phyloP scores from a whole-genome alignment of 2,797 vertebrate genomes.

The Botia kubotai region DNA sequence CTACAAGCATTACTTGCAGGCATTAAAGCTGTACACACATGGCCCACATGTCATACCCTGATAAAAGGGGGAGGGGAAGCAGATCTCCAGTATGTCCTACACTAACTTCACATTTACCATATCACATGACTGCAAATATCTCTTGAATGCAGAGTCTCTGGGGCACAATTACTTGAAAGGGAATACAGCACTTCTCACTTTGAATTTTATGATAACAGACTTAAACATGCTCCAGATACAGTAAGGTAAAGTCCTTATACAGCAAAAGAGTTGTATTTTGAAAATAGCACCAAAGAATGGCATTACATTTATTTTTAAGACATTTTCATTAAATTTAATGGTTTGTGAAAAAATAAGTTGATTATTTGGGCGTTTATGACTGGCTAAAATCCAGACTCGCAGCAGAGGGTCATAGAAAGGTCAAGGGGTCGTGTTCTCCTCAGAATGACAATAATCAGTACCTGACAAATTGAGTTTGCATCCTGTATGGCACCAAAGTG shows the following conservation, averaged over 20 bases:
- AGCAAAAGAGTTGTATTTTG: constrained; percentile 54
- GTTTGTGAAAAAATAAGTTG: constrained; percentile 52
- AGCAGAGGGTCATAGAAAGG: constrained; percentile 59
- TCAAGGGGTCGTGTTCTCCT: constrained; percentile 59
- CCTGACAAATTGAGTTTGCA: constrained; percentile 67
- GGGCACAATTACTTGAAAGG: constrained; percentile 50
- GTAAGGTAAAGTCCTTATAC: constrained; percentile 51
- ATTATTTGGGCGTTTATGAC: constrained; percentile 48
- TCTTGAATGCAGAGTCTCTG: constrained; percentile 51
- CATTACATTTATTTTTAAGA: constrained; percentile 52
- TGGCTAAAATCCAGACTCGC: constrained; percentile 59
- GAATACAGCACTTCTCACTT: constrained; percentile 45
- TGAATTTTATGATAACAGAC: constrained; percentile 45
- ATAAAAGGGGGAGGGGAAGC: constrained; percentile 31
- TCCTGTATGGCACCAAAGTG: constrained; percentile 53
- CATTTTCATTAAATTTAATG: constrained; percentile 61
- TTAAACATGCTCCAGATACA: constrained; percentile 47
- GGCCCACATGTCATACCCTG: constrained; percentile 53
- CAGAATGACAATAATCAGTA: constrained; percentile 65
- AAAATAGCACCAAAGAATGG: constrained; percentile 48
- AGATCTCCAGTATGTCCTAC: constrained; percentile 48
- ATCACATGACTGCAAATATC: constrained; percentile 59
- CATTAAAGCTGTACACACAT: constrained; percentile 48
- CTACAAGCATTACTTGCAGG: constrained; percentile 53
- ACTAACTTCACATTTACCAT: constrained; percentile 42